Percentiles rank a stretch among this genome's conserved stretches.
Conservation (phyloP, 2,113 vertebrate species). For the Myocastor coypus region DNA sequence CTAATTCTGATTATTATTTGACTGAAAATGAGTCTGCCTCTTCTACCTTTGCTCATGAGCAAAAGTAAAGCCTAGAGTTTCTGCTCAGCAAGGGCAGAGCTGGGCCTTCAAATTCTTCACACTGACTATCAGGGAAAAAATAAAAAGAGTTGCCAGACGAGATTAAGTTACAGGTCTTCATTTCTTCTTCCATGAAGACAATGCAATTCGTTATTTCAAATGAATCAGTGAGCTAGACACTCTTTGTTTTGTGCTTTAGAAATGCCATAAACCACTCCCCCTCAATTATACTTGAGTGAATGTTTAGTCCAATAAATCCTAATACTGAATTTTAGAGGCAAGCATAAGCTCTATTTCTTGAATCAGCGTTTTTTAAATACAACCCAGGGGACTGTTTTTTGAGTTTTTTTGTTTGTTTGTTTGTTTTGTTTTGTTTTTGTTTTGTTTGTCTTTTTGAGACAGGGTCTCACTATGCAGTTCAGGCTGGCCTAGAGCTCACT, state of each 20-base stretch:
- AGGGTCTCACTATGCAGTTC: too few species aligned
- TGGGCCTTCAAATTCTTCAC: conserved; percentile 43
- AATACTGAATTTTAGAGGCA: background rate
- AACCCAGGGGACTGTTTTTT: background rate
- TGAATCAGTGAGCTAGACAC: conserved; percentile 47
- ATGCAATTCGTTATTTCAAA: conserved; percentile 54
- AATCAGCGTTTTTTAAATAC: conserved; percentile 26
- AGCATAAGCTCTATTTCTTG: conserved; percentile 20
- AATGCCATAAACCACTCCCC: conserved; percentile 48
- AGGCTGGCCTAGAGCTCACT: too few species aligned
- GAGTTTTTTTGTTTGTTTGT: too few species aligned
- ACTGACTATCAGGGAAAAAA: conserved; percentile 17
- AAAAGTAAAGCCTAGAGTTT: conserved; percentile 2
- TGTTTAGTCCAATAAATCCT: conserved; percentile 60
- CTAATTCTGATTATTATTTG: background rate
- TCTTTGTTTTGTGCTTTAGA: conserved; percentile 40
- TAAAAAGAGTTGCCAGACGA: conserved; percentile 23
- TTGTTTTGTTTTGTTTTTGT: too few species aligned
- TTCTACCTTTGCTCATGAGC: background rate
- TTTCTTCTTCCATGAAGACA: conserved; percentile 46
- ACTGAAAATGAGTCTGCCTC: background rate
- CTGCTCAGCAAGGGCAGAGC: background rate
- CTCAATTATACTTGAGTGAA: conserved; percentile 51
- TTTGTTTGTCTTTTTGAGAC: too few species aligned
- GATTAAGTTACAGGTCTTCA: conserved; percentile 45